phyloP scores from a whole-genome alignment of 2,888 invertebrate genomes.

The Agriotes lineatus region DNA sequence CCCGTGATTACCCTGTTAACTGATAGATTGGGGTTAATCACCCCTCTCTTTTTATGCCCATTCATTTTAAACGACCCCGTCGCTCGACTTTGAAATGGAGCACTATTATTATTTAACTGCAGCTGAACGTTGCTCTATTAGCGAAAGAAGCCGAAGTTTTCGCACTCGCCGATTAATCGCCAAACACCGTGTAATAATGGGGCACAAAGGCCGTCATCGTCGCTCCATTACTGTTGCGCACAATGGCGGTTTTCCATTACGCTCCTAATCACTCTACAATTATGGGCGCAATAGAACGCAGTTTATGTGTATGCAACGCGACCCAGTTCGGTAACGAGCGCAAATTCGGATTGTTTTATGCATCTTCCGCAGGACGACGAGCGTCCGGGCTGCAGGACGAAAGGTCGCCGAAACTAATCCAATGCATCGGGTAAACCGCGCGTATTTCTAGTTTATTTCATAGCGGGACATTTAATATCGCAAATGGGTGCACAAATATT shows the following conservation, averaged over 20 bases:
- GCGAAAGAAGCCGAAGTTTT: background rate
- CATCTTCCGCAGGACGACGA: background rate
- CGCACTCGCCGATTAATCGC: slow-evolving; percentile 7
- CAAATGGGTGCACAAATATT: slow-evolving; percentile 38
- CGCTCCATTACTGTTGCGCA: slow-evolving; percentile 12
- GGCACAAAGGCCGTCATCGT: slow-evolving; percentile 6
- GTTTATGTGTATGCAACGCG: slow-evolving; percentile 4
- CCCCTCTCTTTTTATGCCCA: slow-evolving; percentile 38
- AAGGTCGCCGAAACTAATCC: slow-evolving; percentile 27
- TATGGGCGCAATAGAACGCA: slow-evolving; percentile 8
- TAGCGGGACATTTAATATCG: slow-evolving; percentile 35
- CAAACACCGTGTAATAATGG: slow-evolving; percentile 13
- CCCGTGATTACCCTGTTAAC: slow-evolving; percentile 43
- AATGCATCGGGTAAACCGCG: slow-evolving; percentile 13
- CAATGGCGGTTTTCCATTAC: slow-evolving; percentile 21
- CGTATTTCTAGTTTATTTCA: slow-evolving; percentile 29
- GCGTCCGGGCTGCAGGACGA: background rate
- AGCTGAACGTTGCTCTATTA: background rate
- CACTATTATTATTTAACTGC: slow-evolving; percentile 29
- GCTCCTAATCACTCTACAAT: slow-evolving; percentile 1
- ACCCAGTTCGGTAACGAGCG: background rate
- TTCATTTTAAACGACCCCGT: slow-evolving; percentile 36
- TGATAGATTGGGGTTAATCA: slow-evolving; percentile 44
- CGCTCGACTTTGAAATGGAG: slow-evolving; percentile 25
- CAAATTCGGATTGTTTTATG: background rate